A percentile compares a stretch with the other conserved stretches of the same genome.
These are phyloP conservation scores for Drosophila teissieri DNA, from an alignment of 1,140 invertebrate species.

Conservation along the genomic window DNA sequence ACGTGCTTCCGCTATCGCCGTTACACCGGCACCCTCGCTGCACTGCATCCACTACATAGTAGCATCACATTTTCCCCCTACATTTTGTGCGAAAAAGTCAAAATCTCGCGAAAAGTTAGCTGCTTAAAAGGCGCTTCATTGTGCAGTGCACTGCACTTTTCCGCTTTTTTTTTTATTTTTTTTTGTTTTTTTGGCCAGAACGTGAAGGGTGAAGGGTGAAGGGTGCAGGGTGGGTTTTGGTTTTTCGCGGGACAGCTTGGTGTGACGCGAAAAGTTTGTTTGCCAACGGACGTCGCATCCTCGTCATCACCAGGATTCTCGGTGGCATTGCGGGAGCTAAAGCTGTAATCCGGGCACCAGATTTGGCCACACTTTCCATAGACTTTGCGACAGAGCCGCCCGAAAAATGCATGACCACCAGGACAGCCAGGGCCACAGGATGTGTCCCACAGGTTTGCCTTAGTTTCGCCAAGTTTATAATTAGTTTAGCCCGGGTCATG, in stretches of 20 bases:
- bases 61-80: slow-evolving; percentile 17
- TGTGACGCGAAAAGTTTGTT: slow-evolving; percentile 58
- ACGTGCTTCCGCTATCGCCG: slow-evolving; percentile 30
- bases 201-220: background rate
- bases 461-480: slow-evolving; percentile 61
- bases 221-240: no score
- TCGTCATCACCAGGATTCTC: slow-evolving; percentile 35
- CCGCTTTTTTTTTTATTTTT: slow-evolving; percentile 3
- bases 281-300: slow-evolving; percentile 45
- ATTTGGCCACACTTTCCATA: slow-evolving; percentile 71
- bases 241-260: slow-evolving; percentile 29
- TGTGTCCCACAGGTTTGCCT: slow-evolving; percentile 47
- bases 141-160: slow-evolving; percentile 44
- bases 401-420: slow-evolving; percentile 60
- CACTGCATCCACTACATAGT: slow-evolving; percentile 17
- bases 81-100: slow-evolving; percentile 12
- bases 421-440: slow-evolving; percentile 29
- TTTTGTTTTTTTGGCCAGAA: background rate
- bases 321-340: slow-evolving; percentile 17
- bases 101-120: slow-evolving; percentile 44
- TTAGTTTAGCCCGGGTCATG: slow-evolving; percentile 61
- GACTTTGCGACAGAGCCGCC: slow-evolving; percentile 40
- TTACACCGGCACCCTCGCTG: slow-evolving; percentile 14
- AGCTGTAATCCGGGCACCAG: slow-evolving; percentile 65
- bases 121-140: slow-evolving; percentile 68